Conservation (phyloP, 2,888 invertebrate species). For the Sepiola atlantica region DNA sequence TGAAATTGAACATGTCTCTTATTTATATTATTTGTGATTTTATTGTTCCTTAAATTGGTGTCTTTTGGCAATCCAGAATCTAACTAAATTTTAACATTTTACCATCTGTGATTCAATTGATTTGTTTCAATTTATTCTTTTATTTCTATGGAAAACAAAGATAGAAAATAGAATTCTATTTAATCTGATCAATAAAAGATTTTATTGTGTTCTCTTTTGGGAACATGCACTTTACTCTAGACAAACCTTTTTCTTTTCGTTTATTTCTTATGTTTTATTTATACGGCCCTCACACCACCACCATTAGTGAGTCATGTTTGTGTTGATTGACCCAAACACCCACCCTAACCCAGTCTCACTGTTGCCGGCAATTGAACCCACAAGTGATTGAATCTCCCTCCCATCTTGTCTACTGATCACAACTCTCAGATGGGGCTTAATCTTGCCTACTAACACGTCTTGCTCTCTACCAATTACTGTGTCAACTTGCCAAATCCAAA, state of each 20-base stretch:
- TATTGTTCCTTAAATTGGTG: background rate
- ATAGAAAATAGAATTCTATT: background rate
- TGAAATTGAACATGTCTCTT: background rate
- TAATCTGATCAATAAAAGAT: background rate
- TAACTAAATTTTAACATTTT: background rate
- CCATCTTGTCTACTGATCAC: background rate
- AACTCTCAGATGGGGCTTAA: background rate
- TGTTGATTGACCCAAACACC: background rate
- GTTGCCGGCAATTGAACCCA: background rate
- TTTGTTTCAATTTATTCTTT: too few species aligned
- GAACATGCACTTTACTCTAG: background rate
- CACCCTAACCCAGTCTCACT: background rate
- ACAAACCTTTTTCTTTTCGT: background rate
- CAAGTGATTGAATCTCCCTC: slow-evolving; percentile 32
- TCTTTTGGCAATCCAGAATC: background rate
- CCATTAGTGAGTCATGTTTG: slow-evolving; percentile 5
- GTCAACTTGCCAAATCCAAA: slow-evolving; percentile 15
- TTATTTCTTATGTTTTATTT: background rate
- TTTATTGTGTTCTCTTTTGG: background rate
- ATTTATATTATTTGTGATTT: background rate
- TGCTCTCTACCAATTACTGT: slow-evolving; percentile 21
- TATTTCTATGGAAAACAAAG: too few species aligned
- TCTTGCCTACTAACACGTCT: background rate
- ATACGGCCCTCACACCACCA: background rate
- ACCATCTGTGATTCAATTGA: background rate